Conservation (phyloP, 2,888 invertebrate genomes). For the Smittia aterrima region DNA sequence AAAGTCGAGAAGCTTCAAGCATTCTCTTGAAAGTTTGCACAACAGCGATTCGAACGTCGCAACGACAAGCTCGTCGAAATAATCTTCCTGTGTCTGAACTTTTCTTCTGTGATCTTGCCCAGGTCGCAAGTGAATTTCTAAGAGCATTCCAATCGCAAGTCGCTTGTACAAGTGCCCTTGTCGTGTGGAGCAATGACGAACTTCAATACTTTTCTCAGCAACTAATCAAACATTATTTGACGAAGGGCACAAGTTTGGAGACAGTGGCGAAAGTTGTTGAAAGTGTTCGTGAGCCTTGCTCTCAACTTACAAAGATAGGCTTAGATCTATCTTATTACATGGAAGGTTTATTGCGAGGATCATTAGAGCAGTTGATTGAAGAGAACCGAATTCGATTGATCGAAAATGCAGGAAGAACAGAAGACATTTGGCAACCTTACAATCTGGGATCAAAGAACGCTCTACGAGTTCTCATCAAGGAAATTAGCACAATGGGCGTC, state of each 20-base stretch:
- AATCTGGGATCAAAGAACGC: slow-evolving; percentile 53
- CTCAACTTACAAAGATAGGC: slow-evolving; percentile 64
- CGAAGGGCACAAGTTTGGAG: slow-evolving; percentile 81
- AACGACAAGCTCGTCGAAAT: slow-evolving; percentile 52
- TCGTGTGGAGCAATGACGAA: slow-evolving; percentile 89
- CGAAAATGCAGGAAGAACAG: slow-evolving; percentile 52
- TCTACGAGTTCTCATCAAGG: slow-evolving; percentile 50
- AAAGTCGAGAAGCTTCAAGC: slow-evolving; percentile 53
- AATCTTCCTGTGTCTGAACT: slow-evolving; percentile 58
- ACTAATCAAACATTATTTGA: slow-evolving; percentile 83
- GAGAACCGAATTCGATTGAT: slow-evolving; percentile 51
- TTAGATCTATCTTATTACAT: slow-evolving; percentile 90
- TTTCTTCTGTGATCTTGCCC: slow-evolving; percentile 67
- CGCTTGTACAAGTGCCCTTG: slow-evolving; percentile 70
- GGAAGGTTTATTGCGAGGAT: slow-evolving; percentile 77
- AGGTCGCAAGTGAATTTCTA: slow-evolving; percentile 71
- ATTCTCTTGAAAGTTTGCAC: slow-evolving; percentile 52
- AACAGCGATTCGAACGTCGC: slow-evolving; percentile 50
- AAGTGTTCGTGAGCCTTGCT: slow-evolving; percentile 63
- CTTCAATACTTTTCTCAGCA: slow-evolving; percentile 75
- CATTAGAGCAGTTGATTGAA: slow-evolving; percentile 54
- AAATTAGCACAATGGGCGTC: slow-evolving; percentile 51
- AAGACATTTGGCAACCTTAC: slow-evolving; percentile 54
- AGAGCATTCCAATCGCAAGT: slow-evolving; percentile 77
- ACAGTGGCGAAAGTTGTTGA: slow-evolving; percentile 83